phyloP scores from a whole-genome alignment of 2,888 invertebrate species.

The Campoplex nolae region DNA sequence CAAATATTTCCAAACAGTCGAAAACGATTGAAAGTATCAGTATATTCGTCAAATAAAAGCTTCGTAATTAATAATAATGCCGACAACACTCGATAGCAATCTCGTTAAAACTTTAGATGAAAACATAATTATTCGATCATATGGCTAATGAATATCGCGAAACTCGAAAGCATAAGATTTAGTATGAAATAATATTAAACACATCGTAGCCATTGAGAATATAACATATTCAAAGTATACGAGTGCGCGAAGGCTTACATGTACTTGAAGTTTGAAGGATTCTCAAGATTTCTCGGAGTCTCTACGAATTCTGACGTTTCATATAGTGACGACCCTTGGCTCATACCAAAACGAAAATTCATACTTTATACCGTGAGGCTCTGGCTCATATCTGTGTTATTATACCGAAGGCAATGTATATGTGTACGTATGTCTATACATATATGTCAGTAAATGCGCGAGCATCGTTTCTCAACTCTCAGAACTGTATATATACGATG shows the following conservation, averaged over 20 bases:
- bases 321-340: conserved; percentile 19
- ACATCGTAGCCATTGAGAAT: conserved; percentile 4
- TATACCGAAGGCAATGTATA: conserved; percentile 11
- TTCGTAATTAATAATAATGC: not conserved
- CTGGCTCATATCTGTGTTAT: conserved; percentile 29
- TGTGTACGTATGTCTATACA: not conserved
- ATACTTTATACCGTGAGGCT: conserved; percentile 35
- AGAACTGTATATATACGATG: conserved; percentile 57
- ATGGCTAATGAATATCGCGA: not conserved
- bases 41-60: not conserved
- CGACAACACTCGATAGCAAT: not conserved
- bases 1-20: too few relatives aligned
- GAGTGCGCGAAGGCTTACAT: not conserved
- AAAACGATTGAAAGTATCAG: not conserved
- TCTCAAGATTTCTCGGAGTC: conserved; percentile 35
- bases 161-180: not conserved
- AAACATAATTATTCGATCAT: not conserved
- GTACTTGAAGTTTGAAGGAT: conserved; percentile 48
- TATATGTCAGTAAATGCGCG: conserved; percentile 34
- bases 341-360: conserved; percentile 57
- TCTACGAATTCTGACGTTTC: conserved; percentile 27
- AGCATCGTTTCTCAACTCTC: conserved; percentile 58
- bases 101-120: not conserved
- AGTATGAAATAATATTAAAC: conserved; percentile 18
- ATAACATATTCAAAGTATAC: conserved; percentile 9